Evolutionary conservation across 2,888 invertebrate genomes (phyloP).

Genomic region (Drosophila algonquin): DNA sequence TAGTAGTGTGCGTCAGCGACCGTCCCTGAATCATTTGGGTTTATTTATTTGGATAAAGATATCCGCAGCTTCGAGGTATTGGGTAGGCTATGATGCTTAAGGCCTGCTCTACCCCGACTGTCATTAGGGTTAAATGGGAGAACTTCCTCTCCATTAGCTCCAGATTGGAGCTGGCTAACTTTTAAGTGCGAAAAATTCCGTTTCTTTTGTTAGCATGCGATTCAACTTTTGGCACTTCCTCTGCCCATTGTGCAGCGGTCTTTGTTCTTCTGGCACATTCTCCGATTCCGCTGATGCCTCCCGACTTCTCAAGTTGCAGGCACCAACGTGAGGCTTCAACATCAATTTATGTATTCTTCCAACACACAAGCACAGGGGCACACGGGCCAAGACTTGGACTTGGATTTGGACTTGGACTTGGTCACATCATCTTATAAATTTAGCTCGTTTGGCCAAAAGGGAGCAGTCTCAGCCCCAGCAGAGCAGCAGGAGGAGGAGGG

Average conservation of each 20-base stretch:
- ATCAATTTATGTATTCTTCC: constrained; percentile 77
- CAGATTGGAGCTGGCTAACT: neutral
- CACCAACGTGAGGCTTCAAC: constrained; percentile 56
- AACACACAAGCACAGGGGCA: constrained; percentile 27
- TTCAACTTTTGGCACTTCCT: neutral
- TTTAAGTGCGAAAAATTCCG: neutral
- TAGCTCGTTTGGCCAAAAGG: constrained; percentile 60
- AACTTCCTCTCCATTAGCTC: constrained; percentile 10
- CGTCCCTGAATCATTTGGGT: constrained; percentile 23
- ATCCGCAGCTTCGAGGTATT: neutral
- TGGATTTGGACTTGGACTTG: constrained; percentile 37
- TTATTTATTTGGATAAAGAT: neutral
- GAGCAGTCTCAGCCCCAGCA: constrained; percentile 4
- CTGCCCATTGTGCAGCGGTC: constrained; percentile 35
- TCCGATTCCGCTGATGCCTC: constrained; percentile 29
- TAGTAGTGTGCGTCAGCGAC: constrained; percentile 4
- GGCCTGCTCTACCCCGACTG: neutral
- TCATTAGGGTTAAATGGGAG: neutral
- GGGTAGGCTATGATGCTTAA: too few relatives aligned
- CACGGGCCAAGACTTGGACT: constrained; percentile 10
- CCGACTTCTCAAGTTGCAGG: constrained; percentile 66
- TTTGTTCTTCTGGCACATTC: constrained; percentile 56
- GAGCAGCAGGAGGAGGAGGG: constrained; percentile 6
- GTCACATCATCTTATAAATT: constrained; percentile 78
- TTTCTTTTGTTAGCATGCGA: neutral